These are phyloP conservation scores for Zapus hudsonius DNA, from an alignment of 2,113 vertebrate species.

Conservation along the genomic window DNA sequence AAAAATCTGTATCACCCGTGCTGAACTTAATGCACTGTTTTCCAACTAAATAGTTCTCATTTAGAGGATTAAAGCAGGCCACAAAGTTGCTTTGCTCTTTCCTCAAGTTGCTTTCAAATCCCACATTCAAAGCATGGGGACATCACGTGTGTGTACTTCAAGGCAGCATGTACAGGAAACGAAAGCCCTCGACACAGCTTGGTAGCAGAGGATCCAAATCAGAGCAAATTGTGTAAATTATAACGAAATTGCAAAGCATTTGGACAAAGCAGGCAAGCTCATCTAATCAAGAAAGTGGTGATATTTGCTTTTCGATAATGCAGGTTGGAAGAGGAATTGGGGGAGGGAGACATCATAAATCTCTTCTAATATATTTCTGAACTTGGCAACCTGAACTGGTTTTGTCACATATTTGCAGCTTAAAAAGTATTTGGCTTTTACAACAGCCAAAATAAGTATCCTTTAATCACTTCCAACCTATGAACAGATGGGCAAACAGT, in stretches of 20 bases:
- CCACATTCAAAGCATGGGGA: slow-evolving; percentile 22
- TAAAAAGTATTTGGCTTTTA: slow-evolving; percentile 87
- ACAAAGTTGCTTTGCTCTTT: slow-evolving; percentile 21
- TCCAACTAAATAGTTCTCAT: slow-evolving; percentile 31
- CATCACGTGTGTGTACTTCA: slow-evolving; percentile 68
- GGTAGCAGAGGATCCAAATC: slow-evolving; percentile 69
- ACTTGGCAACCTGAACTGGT: slow-evolving; percentile 83
- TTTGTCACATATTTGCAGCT: slow-evolving; percentile 86
- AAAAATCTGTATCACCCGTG: not conserved
- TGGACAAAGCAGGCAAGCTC: slow-evolving; percentile 57
- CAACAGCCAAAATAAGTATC: slow-evolving; percentile 88
- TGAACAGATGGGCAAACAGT: slow-evolving; percentile 89
- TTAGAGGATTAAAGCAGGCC: slow-evolving; percentile 5
- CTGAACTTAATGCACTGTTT: slow-evolving; percentile 53
- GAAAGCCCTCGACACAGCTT: slow-evolving; percentile 74
- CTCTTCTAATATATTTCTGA: slow-evolving; percentile 82
- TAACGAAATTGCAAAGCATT: slow-evolving; percentile 74
- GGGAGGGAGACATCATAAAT: slow-evolving; percentile 67
- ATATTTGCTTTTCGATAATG: slow-evolving; percentile 72
- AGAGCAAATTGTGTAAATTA: slow-evolving; percentile 75
- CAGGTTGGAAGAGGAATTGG: slow-evolving; percentile 64
- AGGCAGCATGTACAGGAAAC: slow-evolving; percentile 53
- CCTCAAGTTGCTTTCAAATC: slow-evolving; percentile 57
- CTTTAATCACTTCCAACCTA: slow-evolving; percentile 89
- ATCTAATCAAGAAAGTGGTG: slow-evolving; percentile 66